Evolutionary conservation across 2,113 vertebrate genomes (phyloP).

Genomic region (Erinaceus europaeus): DNA sequence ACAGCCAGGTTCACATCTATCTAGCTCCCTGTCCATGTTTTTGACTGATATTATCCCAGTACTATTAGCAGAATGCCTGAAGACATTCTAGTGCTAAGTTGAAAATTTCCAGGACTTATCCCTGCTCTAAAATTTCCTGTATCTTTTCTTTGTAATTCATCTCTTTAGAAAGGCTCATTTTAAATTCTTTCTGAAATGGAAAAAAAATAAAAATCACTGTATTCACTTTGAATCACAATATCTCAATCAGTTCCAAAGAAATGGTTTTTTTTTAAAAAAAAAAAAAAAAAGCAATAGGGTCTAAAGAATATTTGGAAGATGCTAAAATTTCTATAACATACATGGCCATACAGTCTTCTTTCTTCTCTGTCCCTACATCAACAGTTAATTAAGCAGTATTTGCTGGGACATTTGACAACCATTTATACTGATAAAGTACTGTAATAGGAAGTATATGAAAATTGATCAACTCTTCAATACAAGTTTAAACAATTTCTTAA

Average conservation of each 20-base stretch:
- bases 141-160: neutral
- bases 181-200: neutral
- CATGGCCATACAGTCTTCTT: neutral
- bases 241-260: neutral
- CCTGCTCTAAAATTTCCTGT: neutral
- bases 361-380: neutral
- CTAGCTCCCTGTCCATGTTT: neutral
- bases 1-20: neutral
- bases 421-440: slow-evolving; percentile 53
- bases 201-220: neutral
- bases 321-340: neutral
- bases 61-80: neutral
- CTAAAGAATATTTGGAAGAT: neutral
- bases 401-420: slow-evolving; percentile 42
- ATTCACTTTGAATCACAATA: neutral
- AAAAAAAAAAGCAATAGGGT: no score
- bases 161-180: neutral
- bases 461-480: slow-evolving; percentile 44
- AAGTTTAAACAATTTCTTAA: slow-evolving; percentile 69
- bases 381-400: slow-evolving; percentile 62
- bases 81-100: no score
- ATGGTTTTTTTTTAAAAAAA: neutral
- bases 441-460: slow-evolving; percentile 46
- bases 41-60: neutral
- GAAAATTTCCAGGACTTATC: neutral